phyloP scores from a whole-genome alignment of 64 coral and sea anemone genomes.

The Platygyra sinensis region DNA sequence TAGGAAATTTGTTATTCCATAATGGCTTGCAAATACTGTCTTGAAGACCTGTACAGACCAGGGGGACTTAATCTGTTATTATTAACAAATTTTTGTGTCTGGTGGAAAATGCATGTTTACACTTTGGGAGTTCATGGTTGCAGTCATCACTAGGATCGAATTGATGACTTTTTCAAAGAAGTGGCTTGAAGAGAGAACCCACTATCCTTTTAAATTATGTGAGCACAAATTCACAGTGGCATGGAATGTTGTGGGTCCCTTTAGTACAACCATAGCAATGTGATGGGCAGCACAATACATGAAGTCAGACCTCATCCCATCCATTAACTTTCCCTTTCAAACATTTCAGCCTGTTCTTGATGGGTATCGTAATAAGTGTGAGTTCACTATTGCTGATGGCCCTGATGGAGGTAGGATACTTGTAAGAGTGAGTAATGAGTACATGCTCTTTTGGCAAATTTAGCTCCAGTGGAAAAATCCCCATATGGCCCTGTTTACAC shows the following conservation, averaged over 20 bases:
- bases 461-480: background rate
- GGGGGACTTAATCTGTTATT: too few relatives aligned
- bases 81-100: too few relatives aligned
- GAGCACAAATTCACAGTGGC: too few relatives aligned
- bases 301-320: slow-evolving; percentile 54
- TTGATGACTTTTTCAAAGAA: too few relatives aligned
- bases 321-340: slow-evolving; percentile 59
- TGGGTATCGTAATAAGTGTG: slow-evolving; percentile 99
- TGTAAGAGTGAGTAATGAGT: background rate
- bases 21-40: background rate
- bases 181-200: too few relatives aligned
- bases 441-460: background rate
- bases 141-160: too few relatives aligned
- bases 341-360: slow-evolving; percentile 91
- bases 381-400: slow-evolving; percentile 95
- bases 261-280: slow-evolving; percentile 6
- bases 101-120: too few relatives aligned
- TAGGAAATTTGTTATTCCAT: background rate
- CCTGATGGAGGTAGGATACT: slow-evolving; percentile 89
- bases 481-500: background rate
- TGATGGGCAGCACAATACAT: background rate
- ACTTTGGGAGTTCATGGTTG: too few relatives aligned
- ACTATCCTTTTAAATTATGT: background rate
- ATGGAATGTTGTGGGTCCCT: background rate
- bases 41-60: background rate